Evolutionary conservation across 2,113 vertebrate genomes (phyloP).

Genomic region (Crotalus horridus): DNA sequence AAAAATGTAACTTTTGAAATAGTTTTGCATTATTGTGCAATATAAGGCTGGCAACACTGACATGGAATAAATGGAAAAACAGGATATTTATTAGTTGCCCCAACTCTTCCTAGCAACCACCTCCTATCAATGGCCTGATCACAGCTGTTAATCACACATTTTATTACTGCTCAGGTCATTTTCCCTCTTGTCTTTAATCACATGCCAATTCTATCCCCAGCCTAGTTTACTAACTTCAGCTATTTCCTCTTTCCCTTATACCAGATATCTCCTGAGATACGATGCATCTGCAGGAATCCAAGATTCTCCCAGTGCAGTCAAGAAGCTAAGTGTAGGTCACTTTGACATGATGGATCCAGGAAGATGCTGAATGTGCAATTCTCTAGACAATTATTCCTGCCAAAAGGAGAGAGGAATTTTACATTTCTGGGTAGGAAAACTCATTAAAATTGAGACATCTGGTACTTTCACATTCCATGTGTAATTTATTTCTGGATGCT

Average conservation of each 20-base stretch:
- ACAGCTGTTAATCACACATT: background rate
- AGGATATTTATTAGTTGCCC: background rate
- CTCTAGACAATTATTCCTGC: conserved; percentile 49
- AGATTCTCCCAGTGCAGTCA: background rate
- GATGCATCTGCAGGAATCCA: conserved; percentile 39
- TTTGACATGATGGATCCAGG: conserved; percentile 3
- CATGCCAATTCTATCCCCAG: background rate
- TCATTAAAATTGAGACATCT: conserved; percentile 62
- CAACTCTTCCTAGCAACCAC: background rate
- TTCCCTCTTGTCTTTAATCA: background rate
- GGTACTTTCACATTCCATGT: conserved; percentile 41
- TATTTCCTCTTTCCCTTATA: background rate
- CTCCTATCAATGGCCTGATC: background rate
- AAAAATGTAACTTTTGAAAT: background rate
- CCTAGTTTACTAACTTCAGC: background rate
- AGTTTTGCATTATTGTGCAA: background rate
- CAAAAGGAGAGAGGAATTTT: conserved; percentile 51
- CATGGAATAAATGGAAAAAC: background rate
- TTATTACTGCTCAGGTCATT: background rate
- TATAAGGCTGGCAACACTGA: background rate
- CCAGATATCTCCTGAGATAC: conserved; percentile 29
- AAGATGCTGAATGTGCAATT: conserved; percentile 17
- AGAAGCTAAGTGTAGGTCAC: background rate
- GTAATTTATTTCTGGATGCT: conserved; percentile 42
- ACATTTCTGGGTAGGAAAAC: conserved; percentile 50